Percentiles rank a stretch among this genome's conserved stretches.
These are phyloP conservation scores for Cenopis cana DNA, from an alignment of 2,888 invertebrate genomes.

Conservation along the genomic window DNA sequence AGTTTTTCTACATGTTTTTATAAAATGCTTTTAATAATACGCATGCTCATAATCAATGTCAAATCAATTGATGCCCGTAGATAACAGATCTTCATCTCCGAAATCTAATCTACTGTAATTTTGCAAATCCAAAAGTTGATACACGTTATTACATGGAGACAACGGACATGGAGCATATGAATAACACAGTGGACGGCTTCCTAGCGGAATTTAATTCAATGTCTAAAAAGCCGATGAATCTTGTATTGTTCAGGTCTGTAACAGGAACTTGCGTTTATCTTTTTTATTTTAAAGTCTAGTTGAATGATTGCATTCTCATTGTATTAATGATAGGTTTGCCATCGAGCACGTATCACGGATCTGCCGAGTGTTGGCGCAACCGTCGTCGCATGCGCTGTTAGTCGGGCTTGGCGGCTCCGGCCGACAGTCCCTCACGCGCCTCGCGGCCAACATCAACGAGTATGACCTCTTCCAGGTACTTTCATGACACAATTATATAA, in stretches of 20 bases:
- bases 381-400: slow-evolving; percentile 94
- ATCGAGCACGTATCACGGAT: slow-evolving; percentile 97
- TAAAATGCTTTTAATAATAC: not conserved
- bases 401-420: slow-evolving; percentile 98
- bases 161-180: slow-evolving; percentile 91
- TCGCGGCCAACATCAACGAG: slow-evolving; percentile 97
- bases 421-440: slow-evolving; percentile 94
- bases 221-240: slow-evolving; percentile 98
- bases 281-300: not conserved
- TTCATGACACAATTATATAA: too few relatives aligned
- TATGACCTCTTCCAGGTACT: slow-evolving; percentile 91
- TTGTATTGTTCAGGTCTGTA: slow-evolving; percentile 92
- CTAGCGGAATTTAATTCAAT: slow-evolving; percentile 96
- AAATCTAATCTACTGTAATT: slow-evolving; percentile 96
- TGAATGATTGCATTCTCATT: not conserved
- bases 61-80: slow-evolving; percentile 71
- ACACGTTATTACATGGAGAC: slow-evolving; percentile 95
- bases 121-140: slow-evolving; percentile 97
- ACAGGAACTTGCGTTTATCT: not conserved
- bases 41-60: not conserved
- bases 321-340: slow-evolving; percentile 90
- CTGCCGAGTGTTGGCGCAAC: slow-evolving; percentile 95
- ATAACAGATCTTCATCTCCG: slow-evolving; percentile 93
- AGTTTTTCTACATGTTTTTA: not conserved
- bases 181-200: slow-evolving; percentile 94